Percentiles rank a stretch among this genome's conserved stretches.
Evolutionary conservation across 2,797 vertebrate genomes (phyloP).

Genomic region (Masticophis lateralis): DNA sequence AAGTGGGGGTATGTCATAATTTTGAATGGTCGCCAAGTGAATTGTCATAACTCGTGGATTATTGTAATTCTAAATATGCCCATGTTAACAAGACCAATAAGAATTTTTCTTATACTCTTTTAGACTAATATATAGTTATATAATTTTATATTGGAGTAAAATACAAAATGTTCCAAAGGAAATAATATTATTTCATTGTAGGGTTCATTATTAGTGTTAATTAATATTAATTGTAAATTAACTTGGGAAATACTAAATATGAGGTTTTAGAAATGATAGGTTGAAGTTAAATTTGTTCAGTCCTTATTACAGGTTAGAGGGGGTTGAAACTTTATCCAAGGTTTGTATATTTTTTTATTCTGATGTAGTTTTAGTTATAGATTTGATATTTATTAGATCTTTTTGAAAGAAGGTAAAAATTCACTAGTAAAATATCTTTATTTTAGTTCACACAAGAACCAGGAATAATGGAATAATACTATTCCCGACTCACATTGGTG

Average conservation of each 20-base stretch:
- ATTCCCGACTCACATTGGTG: too few species aligned
- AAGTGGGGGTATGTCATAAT: too few species aligned
- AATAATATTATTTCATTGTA: constrained; percentile 1
- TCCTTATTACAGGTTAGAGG: background rate
- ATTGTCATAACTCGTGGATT: too few species aligned
- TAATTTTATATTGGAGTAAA: background rate
- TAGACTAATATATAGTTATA: constrained; percentile 45
- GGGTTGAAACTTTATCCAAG: too few species aligned
- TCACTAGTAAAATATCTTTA: too few species aligned
- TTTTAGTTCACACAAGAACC: too few species aligned
- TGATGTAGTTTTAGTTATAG: too few species aligned
- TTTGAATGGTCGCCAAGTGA: too few species aligned
- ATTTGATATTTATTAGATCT: too few species aligned
- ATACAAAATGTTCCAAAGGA: constrained; percentile 27
- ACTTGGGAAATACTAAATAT: background rate
- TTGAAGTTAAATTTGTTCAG: background rate
- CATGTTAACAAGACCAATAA: constrained; percentile 48
- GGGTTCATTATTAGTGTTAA: constrained; percentile 44
- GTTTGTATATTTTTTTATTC: too few species aligned
- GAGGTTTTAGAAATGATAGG: background rate
- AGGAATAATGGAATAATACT: background rate
- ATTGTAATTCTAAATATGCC: background rate
- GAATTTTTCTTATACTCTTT: constrained; percentile 12
- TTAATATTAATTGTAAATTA: background rate
- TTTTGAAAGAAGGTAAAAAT: too few species aligned